These are phyloP conservation scores for Spea bombifrons DNA, from an alignment of 2,113 vertebrate genomes.

Conservation along the genomic window DNA sequence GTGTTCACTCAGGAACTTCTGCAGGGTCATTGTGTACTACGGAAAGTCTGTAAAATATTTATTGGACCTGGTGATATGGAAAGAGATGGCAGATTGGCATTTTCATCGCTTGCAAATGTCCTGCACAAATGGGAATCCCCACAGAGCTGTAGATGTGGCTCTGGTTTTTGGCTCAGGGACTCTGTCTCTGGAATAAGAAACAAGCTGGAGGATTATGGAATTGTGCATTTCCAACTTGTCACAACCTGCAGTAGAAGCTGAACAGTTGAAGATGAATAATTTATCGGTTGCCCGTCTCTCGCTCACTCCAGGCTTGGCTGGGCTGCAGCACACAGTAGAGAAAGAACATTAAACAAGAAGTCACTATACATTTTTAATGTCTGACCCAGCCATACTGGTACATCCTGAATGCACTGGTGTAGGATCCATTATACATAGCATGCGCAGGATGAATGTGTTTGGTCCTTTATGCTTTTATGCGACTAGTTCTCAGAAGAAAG, in stretches of 20 bases:
- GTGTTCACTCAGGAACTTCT: conserved; percentile 16
- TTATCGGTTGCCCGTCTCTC: conserved; percentile 43
- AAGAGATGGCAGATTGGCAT: conserved; percentile 18
- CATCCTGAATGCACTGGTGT: background rate
- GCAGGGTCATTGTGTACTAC: conserved; percentile 31
- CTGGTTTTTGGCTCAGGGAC: conserved; percentile 22
- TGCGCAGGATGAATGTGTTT: conserved; percentile 29
- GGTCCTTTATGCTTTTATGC: conserved; percentile 6
- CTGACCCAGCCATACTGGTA: conserved; percentile 39
- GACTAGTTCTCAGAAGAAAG: background rate
- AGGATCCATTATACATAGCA: conserved; percentile 38
- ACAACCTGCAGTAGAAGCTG: conserved; percentile 41
- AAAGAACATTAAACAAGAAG: conserved; percentile 48
- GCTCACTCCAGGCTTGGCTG: conserved; percentile 42
- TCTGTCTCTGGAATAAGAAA: conserved; percentile 39
- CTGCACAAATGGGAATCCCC: conserved; percentile 29
- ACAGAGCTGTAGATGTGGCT: conserved; percentile 17
- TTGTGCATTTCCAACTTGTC: conserved; percentile 42
- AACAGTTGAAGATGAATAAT: conserved; percentile 44
- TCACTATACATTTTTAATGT: conserved; percentile 43
- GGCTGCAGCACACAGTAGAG: conserved; percentile 26
- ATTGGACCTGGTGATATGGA: conserved; percentile 11
- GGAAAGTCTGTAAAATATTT: conserved; percentile 36
- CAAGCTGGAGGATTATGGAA: conserved; percentile 43
- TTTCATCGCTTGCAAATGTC: conserved; percentile 12